Evolutionary conservation across 2,797 vertebrate genomes (phyloP), one percentile per base, ranked within the genome.

Genomic region (Chloroceryle inda): DNA sequence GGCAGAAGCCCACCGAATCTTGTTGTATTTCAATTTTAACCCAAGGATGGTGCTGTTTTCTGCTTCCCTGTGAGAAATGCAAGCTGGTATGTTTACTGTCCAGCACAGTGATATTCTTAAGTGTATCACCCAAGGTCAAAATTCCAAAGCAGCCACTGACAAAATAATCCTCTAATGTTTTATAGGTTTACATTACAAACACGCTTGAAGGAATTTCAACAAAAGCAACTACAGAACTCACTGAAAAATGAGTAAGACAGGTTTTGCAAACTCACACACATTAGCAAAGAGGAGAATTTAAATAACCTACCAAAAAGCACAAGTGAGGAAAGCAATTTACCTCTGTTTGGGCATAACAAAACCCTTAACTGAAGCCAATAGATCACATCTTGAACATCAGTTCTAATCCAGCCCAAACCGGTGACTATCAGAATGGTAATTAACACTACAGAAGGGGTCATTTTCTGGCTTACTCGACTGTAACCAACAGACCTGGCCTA

Each of bases 121-220:
- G 91, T 88, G 55, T 64, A 88, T 42, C 91, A 89, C 82, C 33
- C 56, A 92, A 63, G 80, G 94, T 94, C 91, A 96, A 78, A 94
- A 90, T 45, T 78, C 76, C 84, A 91, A 83, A 67, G 75, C 63
- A 84, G 42, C 33, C 45, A 61, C 24, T 35, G 72, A 77, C 69
- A 67, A 91, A 96, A 85, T 76, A 37, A 23, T 10, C 7, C 67
- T 66, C 50, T 86, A 52, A 61, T 13, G 56, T 94, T 91, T 85
- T 79, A 77, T 26, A 76, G 44, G 62, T 78, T 59, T 82, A 50
- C 53, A 35, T 68, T 63, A 89, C 35, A 71, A 85, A 82, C 19
- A 84, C 37, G 35, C n/a, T 38, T 89, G 21, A 85, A 62, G 71
- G 82, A 89, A 87, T 74, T 73, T 45, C 66, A 88, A 37, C 68